Base-by-base conservation (phyloP, 2,888 invertebrate species). In the Latrodectus hesperus region DNA sequence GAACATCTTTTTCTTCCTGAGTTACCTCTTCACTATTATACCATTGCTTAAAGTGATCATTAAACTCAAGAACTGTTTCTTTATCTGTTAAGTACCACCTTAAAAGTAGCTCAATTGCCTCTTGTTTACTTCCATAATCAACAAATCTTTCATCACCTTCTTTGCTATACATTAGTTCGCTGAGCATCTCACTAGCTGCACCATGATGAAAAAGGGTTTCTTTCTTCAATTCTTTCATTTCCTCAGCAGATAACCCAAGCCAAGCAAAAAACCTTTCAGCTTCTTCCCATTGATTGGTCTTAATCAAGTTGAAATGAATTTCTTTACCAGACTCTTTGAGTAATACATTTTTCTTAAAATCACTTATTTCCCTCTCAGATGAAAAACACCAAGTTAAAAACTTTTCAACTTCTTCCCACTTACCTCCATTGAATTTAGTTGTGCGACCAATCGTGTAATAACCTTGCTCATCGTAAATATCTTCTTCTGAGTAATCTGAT, bases 21-120 rank as follows among this genome's bases (percentile, higher is more conserved):
- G 11, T 67, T 52, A 51, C 9, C 3, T 11, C 52, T 14, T 51
- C 9, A 0, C 67, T 11, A n/a, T n/a, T n/a, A n/a, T n/a, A n/a
- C n/a, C n/a, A n/a, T n/a, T n/a, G n/a, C 71, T 70, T 70, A 22
- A 79, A 79, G 16, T 71, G 1, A 79, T 38, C 55, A 0, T 71
- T 79, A 71, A 79, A 79, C 38, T 71, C 79, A 12, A 26, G 55
- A 65, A 71, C 26, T 79, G 70, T 79, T 79, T 79, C 71, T 71
- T 79, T 79, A 55, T 79, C 71, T 79, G 70, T 79, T 70, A 79
- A 79, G 71, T 70, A 71, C 79, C 71, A 79, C 1, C 70, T 70
- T 79, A 79, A 71, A 71, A 79, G 17, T 77, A 79, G 14, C 71
- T 79, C 71, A 52, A 79, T 53, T 79, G 79, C 79, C 71, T 79